A percentile compares a stretch with the other conserved stretches of the same genome.
Evolutionary conservation across 2,113 vertebrate species (phyloP).

Genomic region (Ciconia boyciana): DNA sequence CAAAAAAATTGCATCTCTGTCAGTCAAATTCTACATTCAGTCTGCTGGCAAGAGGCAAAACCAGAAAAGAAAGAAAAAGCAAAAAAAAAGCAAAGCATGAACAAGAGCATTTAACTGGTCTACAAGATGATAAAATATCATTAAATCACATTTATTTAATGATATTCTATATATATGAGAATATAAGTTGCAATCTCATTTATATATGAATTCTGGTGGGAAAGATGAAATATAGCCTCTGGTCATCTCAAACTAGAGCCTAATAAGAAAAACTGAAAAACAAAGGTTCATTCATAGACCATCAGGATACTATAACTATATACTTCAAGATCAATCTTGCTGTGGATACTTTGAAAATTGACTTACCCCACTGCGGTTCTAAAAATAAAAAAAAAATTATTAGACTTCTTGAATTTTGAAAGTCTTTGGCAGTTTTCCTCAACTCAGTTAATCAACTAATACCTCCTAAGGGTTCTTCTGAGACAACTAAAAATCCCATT

Average conservation of each 20-base stretch:
- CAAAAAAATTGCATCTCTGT: not conserved
- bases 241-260: not conserved
- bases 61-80: not conserved
- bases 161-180: not conserved
- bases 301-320: not conserved
- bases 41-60: not conserved
- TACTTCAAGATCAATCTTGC: not conserved
- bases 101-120: not conserved
- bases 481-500: conserved; percentile 10
- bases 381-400: conserved; percentile 12
- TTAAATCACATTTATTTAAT: not conserved
- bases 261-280: not conserved
- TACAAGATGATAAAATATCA: not conserved
- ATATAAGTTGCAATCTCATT: not conserved
- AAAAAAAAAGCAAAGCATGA: not conserved
- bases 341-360: not conserved
- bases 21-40: not conserved
- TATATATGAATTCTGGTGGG: not conserved
- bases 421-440: conserved; percentile 29
- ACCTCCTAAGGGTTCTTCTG: conserved; percentile 48
- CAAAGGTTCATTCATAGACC: not conserved
- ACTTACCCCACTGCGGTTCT: not conserved
- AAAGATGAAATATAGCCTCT: not conserved
- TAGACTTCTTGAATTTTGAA: conserved; percentile 45
- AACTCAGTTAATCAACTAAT: conserved; percentile 58